These are phyloP conservation scores for Eubucco bourcierii DNA, from an alignment of 2,113 vertebrate species.

Conservation along the genomic window DNA sequence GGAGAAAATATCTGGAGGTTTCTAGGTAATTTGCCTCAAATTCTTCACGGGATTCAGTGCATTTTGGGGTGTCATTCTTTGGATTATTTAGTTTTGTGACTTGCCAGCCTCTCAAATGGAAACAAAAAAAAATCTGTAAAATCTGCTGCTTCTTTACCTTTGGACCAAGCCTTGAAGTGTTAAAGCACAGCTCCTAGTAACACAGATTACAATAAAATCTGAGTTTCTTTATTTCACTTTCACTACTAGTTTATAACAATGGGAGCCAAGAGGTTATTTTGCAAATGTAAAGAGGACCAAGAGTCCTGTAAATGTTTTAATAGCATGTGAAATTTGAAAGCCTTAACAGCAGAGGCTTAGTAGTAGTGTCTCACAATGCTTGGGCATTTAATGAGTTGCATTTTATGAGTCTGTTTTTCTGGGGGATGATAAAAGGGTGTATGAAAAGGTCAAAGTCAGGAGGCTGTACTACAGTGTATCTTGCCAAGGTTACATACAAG, in stretches of 20 bases:
- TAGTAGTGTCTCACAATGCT: conserved; percentile 7
- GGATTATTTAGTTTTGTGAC: not conserved
- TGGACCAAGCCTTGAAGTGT: conserved; percentile 17
- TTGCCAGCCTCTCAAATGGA: conserved; percentile 6
- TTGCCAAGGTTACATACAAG: not conserved
- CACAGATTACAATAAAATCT: conserved; percentile 56
- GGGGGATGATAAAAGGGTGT: conserved; percentile 18
- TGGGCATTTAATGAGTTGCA: conserved; percentile 46
- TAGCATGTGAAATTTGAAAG: conserved; percentile 58
- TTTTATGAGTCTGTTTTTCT: conserved; percentile 59
- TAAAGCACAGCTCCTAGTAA: conserved; percentile 54
- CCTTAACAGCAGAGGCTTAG: conserved; percentile 38
- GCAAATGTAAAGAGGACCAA: conserved; percentile 54
- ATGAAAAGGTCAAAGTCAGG: conserved; percentile 34
- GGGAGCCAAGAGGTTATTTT: conserved; percentile 52
- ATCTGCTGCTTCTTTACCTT: conserved; percentile 45
- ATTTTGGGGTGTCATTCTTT: conserved; percentile 4
- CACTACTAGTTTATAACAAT: conserved; percentile 34
- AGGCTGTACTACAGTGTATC: not conserved
- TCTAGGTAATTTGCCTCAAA: conserved; percentile 13
- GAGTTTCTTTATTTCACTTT: conserved; percentile 43
- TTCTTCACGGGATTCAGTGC: not conserved
- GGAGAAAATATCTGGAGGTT: not conserved
- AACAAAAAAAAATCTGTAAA: conserved; percentile 14
- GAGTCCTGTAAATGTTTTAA: conserved; percentile 66